Evolutionary conservation across 2,113 vertebrate species (phyloP), one percentile per base, ranked within the genome.

Genomic region (Hydrochoerus hydrochaeris): DNA sequence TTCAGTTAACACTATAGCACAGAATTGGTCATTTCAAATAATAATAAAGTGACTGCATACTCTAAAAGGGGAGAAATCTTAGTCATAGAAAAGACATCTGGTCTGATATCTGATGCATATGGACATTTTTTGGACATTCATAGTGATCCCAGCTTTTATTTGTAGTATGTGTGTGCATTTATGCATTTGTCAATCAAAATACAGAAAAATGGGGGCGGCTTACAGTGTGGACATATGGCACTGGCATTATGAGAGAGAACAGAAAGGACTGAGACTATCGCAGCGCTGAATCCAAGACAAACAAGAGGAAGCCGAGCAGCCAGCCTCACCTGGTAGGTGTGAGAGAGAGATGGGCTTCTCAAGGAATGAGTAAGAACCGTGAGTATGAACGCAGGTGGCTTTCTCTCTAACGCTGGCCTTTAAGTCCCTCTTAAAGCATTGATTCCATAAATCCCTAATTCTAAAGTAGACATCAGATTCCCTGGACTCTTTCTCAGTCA

Each of bases 401-500:
- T 84, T 46, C 26, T 67, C 60, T 81, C 75, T 71, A 91, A 82
- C 24, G 13, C 44, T 60, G 11, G 30, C 17, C 60, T 95, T 57
- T 82, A 17, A 87, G 49, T 41, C 4, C 5, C 12, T 85, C 63
- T 73, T 46, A 52, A 82, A 89, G 30, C 26, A 7, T 0, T 19
- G 11, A 91, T 62, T 84, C 49, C 63, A 88, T 69, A 85, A 95
- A 94, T 63, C 46, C 75, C 30, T 85, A 46, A 87, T 94, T 80
- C 62, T 80, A 54, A 87, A 92, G 62, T 28, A 83, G 78, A 82
- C 5, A 71, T 38, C 78, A 38, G 60, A 87, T 90, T 57, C 17
- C 57, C 28, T n/a, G 65, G 14, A 75, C 30, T 71, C n/a, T 94
- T 80, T 60, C 49, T 92, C 65, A 91, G 17, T 78, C 63, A 82